Evolutionary conservation across 2,888 invertebrate species (phyloP).

Genomic region (Caenorhabditis plicata): DNA sequence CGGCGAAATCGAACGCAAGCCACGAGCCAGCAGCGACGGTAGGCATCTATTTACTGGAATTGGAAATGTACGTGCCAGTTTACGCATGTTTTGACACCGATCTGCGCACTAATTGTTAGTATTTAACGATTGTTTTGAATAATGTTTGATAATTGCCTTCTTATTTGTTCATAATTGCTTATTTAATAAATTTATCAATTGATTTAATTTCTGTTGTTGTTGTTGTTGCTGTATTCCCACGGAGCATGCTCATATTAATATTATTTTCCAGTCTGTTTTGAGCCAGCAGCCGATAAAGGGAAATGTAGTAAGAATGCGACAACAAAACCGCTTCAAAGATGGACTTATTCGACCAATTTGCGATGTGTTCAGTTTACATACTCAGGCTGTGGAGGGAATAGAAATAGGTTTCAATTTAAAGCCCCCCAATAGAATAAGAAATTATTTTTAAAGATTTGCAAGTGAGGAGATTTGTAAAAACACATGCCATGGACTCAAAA

Average conservation of each 20-base stretch:
- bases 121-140: constrained; percentile 2
- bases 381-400: constrained; percentile 49
- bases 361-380: constrained; percentile 29
- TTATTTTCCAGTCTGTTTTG: constrained; percentile 49
- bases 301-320: constrained; percentile 37
- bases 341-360: constrained; percentile 31
- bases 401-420: constrained; percentile 32
- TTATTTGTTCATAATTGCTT: not conserved
- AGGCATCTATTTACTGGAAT: constrained; percentile 30
- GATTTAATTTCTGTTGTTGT: constrained; percentile 9
- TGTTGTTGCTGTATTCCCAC: constrained; percentile 4
- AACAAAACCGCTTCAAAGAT: constrained; percentile 31
- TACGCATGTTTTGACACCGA: not conserved
- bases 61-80: constrained; percentile 23
- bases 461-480: constrained; percentile 39
- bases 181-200: constrained; percentile 5
- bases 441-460: constrained; percentile 35
- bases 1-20: constrained; percentile 27
- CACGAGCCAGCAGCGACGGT: constrained; percentile 42
- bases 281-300: constrained; percentile 38
- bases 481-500: constrained; percentile 43
- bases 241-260: not conserved
- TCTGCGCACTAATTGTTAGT: constrained; percentile 3
- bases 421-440: not conserved
- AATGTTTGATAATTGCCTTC: not conserved